Conservation (phyloP, 2,888 invertebrate species). For the Microctonus aethiopoides region DNA sequence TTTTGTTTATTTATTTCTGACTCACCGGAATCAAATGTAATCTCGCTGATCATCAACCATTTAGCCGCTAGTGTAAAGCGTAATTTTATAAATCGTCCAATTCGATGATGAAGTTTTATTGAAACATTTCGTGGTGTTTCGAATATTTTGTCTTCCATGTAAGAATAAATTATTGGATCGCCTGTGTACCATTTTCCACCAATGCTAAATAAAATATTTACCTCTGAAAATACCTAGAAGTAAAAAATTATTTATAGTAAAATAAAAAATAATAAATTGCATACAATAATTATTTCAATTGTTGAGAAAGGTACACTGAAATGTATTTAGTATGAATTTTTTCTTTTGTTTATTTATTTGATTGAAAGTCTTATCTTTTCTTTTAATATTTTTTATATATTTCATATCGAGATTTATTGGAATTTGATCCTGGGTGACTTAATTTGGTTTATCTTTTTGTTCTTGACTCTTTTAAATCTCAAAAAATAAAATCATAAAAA, state of each 20-base stretch:
- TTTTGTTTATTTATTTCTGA: conserved; percentile 38
- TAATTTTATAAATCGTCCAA: conserved; percentile 84
- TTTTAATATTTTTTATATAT: no score
- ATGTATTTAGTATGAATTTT: no score
- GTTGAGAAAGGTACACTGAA: no score
- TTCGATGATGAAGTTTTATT: conserved; percentile 83
- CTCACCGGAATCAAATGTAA: conserved; percentile 85
- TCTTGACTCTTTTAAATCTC: no score
- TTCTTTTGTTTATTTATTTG: no score
- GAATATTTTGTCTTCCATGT: conserved; percentile 81
- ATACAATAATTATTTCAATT: no score
- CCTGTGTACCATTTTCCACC: conserved; percentile 83
- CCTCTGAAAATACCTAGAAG: conserved; percentile 82
- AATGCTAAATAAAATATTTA: conserved; percentile 82
- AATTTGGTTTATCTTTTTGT: no score
- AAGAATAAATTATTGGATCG: conserved; percentile 79
- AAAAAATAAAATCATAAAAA: no score
- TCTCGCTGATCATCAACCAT: conserved; percentile 92
- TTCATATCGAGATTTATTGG: no score
- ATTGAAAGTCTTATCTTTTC: no score
- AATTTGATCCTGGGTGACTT: no score
- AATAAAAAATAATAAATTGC: no score
- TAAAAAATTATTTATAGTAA: conserved; percentile 30
- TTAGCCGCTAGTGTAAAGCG: conserved; percentile 82
- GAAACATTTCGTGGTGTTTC: conserved; percentile 85